Evolutionary conservation across 92 coral and sea anemone species (phyloP).

Genomic region (Paramuricea clavata): DNA sequence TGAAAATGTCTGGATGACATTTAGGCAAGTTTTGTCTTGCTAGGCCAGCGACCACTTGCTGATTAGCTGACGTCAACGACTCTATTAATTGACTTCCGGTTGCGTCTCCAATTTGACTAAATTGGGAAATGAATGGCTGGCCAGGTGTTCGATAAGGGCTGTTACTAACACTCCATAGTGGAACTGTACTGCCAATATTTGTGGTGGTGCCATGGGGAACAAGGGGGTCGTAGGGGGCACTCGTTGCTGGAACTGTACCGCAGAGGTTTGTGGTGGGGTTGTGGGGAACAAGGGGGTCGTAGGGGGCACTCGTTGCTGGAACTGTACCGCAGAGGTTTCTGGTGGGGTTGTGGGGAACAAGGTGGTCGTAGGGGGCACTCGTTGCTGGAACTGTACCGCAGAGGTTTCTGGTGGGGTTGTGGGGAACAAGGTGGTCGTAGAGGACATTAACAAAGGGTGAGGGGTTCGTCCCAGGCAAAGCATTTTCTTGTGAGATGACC

Average conservation of each 20-base stretch:
- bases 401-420: too few species aligned
- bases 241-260: not conserved
- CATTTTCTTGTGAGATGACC: not conserved
- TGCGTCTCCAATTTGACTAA: not conserved
- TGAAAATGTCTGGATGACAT: slow-evolving; percentile 69
- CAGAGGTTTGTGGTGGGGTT: not conserved
- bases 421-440: not conserved
- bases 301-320: too few species aligned
- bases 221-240: too few species aligned
- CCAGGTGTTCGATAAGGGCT: not conserved
- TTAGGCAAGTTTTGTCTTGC: slow-evolving; percentile 60
- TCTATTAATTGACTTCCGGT: slow-evolving; percentile 6
- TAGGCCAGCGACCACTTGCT: slow-evolving; percentile 47
- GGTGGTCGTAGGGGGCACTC: too few species aligned
- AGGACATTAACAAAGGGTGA: not conserved
- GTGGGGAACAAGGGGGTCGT: not conserved
- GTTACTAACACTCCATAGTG: not conserved
- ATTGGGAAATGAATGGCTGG: too few species aligned
- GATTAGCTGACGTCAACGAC: slow-evolving; percentile 11
- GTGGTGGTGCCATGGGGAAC: not conserved
- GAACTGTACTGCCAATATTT: not conserved
- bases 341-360: too few species aligned
- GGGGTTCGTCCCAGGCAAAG: not conserved
- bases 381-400: too few species aligned
- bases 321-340: too few species aligned